Conservation (phyloP, 2,113 vertebrate species). For the Microcebus ravelobensis region DNA sequence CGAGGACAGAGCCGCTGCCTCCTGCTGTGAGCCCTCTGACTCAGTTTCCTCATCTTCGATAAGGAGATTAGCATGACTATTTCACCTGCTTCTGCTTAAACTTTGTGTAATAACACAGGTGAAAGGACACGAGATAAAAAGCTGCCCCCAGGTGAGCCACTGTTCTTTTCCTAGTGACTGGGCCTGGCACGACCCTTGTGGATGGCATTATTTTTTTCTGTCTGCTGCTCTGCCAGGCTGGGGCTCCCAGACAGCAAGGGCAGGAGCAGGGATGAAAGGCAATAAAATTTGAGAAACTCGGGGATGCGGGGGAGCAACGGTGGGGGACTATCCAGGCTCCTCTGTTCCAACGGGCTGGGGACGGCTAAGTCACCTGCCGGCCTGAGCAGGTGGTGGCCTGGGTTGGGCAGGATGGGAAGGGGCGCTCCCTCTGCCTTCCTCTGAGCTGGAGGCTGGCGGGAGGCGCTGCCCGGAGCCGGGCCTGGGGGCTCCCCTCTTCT, state of each 20-base stretch:
- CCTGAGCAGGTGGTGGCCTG: background rate
- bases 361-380: background rate
- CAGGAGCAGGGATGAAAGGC: background rate
- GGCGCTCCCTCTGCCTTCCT: rapidly evolving
- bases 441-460: background rate
- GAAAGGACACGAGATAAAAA: background rate
- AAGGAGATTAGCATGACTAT: slow-evolving; percentile 46
- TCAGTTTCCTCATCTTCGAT: background rate
- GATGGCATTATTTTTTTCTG: background rate
- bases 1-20: background rate
- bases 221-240: background rate
- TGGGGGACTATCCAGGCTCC: background rate
- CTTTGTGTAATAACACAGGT: background rate
- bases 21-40: background rate
- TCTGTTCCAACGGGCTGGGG: background rate
- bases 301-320: background rate
- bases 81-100: slow-evolving; percentile 7
- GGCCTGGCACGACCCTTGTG: background rate
- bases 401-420: too few relatives aligned
- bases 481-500: background rate
- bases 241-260: background rate
- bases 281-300: background rate
- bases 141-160: background rate
- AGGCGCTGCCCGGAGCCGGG: background rate
- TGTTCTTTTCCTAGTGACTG: background rate